Evolutionary conservation across 2,888 invertebrate genomes (phyloP).

Genomic region (Himalopsyche japonica): DNA sequence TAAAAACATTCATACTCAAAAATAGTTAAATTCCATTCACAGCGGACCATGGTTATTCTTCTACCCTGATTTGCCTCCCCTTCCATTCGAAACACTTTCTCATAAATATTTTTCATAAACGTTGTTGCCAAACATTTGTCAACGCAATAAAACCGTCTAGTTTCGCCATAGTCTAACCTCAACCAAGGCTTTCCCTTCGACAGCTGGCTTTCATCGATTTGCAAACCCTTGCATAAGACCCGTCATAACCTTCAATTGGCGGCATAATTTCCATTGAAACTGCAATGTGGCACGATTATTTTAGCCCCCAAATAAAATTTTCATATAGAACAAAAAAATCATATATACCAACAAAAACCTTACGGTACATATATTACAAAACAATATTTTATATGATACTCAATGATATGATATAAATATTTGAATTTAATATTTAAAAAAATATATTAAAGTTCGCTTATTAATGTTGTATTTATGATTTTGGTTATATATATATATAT

Average conservation of each 20-base stretch:
- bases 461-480: no score
- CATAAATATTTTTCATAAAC: conserved; percentile 40
- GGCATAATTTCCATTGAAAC: neutral
- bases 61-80: neutral
- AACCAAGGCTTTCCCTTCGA: conserved; percentile 14
- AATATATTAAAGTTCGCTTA: no score
- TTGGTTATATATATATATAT: no score
- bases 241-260: neutral
- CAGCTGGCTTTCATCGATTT: conserved; percentile 30
- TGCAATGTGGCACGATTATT: neutral
- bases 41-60: neutral
- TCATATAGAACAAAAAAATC: no score
- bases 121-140: conserved; percentile 38
- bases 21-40: neutral
- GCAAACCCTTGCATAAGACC: neutral
- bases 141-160: conserved; percentile 36
- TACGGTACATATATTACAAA: no score
- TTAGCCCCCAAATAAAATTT: neutral
- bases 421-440: no score
- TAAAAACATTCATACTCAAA: neutral
- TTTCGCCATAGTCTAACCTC: conserved; percentile 29
- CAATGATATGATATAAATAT: no score
- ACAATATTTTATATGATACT: no score
- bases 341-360: no score
- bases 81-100: neutral